A percentile compares a stretch with the other conserved stretches of the same genome.
Evolutionary conservation across 2,888 invertebrate species (phyloP).

Genomic region (Andricus curvator): DNA sequence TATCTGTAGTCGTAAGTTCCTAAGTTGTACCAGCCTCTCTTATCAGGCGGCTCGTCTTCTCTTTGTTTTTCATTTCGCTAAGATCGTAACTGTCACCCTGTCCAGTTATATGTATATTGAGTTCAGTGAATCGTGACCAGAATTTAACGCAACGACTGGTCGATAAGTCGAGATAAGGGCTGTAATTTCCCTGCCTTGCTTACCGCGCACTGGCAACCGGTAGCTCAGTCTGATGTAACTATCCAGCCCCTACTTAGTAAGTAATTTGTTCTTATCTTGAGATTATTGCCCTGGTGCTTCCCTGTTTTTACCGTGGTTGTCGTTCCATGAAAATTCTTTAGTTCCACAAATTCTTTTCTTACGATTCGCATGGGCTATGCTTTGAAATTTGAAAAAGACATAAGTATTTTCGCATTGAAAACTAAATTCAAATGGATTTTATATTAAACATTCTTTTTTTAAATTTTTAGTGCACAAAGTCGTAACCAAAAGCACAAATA

Average conservation of each 20-base stretch:
- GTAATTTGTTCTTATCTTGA: conserved; percentile 27
- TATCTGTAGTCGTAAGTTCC: neutral
- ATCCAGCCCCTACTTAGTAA: conserved; percentile 37
- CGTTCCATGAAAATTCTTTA: neutral
- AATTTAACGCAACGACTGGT: conserved; percentile 45
- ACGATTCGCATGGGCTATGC: too few species aligned
- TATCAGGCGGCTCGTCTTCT: conserved; percentile 18
- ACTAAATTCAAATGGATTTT: too few species aligned
- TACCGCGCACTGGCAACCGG: conserved; percentile 6
- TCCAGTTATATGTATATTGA: conserved; percentile 12
- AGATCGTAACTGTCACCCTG: conserved; percentile 27
- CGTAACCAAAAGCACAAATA: too few species aligned
- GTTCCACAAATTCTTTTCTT: neutral
- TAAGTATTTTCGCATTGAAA: too few species aligned
- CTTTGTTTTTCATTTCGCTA: conserved; percentile 17
- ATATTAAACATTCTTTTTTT: too few species aligned
- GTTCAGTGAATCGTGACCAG: conserved; percentile 34
- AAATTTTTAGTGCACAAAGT: too few species aligned
- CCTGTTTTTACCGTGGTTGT: neutral
- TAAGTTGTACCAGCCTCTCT: neutral
- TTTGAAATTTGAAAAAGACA: too few species aligned
- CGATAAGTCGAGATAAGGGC: conserved; percentile 49
- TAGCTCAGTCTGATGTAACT: conserved; percentile 33
- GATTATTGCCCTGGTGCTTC: neutral
- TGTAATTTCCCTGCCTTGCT: conserved; percentile 5